These are phyloP conservation scores for Calvadosia cruxmelitensis DNA, from an alignment of 30 jellyfish, hydroid and myxozoan genomes.

Conservation along the genomic window DNA sequence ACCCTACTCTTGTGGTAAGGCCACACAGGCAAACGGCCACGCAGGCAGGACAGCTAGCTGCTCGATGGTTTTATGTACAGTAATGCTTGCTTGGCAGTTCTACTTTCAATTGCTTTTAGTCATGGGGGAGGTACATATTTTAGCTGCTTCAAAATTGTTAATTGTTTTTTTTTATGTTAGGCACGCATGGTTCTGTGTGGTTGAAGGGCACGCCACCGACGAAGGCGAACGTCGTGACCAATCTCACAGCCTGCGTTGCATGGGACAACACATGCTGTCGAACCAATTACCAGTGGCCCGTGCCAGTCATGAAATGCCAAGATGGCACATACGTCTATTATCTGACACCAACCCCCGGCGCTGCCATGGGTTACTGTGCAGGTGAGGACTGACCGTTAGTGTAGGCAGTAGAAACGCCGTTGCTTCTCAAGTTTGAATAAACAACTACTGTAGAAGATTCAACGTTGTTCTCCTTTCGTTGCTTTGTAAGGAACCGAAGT, in stretches of 20 bases:
- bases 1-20: slow-evolving; percentile 69
- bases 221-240: slow-evolving; percentile 24
- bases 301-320: slow-evolving; percentile 40
- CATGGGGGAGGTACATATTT: too few species aligned
- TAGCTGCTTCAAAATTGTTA: too few species aligned
- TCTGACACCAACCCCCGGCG: slow-evolving; percentile 44
- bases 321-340: slow-evolving; percentile 34
- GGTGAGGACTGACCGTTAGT: slow-evolving; percentile 28
- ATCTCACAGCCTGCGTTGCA: slow-evolving; percentile 45
- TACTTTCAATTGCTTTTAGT: too few species aligned
- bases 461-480: too few species aligned
- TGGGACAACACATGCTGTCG: slow-evolving; percentile 35
- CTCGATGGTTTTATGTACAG: too few species aligned
- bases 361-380: slow-evolving; percentile 83
- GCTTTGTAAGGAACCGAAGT: slow-evolving; percentile 45
- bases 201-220: slow-evolving; percentile 58
- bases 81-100: too few species aligned
- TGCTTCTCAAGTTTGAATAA: not conserved
- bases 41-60: too few species aligned
- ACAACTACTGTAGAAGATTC: too few species aligned
- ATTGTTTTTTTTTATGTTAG: too few species aligned
- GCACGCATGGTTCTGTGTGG: slow-evolving; percentile 68
- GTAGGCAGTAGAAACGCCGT: not conserved
- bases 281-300: slow-evolving; percentile 14
- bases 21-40: not conserved